These are phyloP conservation scores for Meteorus cinctellus DNA, from an alignment of 2,888 invertebrate species.

Conservation along the genomic window DNA sequence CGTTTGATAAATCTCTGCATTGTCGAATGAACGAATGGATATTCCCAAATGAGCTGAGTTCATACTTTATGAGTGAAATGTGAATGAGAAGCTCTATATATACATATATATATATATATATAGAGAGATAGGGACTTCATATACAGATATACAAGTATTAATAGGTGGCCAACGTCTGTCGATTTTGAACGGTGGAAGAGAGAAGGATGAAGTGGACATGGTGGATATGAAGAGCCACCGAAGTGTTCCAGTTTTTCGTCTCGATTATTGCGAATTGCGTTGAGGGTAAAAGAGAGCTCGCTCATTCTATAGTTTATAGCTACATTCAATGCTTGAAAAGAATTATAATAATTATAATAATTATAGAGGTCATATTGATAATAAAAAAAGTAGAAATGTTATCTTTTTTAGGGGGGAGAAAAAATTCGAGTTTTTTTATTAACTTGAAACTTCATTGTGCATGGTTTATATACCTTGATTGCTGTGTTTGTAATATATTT, in stretches of 20 bases:
- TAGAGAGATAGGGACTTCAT: too few species aligned
- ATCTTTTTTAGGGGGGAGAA: too few species aligned
- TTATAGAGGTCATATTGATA: too few species aligned
- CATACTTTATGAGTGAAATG: constrained; percentile 41
- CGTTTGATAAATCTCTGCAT: constrained; percentile 43
- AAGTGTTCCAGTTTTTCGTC: constrained; percentile 23
- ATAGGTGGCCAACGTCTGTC: background rate
- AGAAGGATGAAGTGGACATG: constrained; percentile 11
- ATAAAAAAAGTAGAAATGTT: too few species aligned
- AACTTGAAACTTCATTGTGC: background rate
- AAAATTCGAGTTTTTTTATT: too few species aligned
- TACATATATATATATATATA: background rate
- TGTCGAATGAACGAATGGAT: constrained; percentile 37
- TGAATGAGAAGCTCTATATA: constrained; percentile 7
- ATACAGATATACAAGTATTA: background rate
- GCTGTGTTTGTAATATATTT: background rate
- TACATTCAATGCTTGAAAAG: too few species aligned
- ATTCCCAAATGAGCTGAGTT: constrained; percentile 40
- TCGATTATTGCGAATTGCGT: constrained; percentile 34
- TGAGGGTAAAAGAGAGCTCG: background rate
- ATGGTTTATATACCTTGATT: background rate
- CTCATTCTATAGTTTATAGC: too few species aligned
- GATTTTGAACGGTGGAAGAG: constrained; percentile 11
- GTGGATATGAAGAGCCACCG: constrained; percentile 12
- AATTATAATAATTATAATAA: background rate